Evolutionary conservation across 2,888 invertebrate species (phyloP), one percentile per base, ranked within the genome.

Genomic region (Baccha elongata): DNA sequence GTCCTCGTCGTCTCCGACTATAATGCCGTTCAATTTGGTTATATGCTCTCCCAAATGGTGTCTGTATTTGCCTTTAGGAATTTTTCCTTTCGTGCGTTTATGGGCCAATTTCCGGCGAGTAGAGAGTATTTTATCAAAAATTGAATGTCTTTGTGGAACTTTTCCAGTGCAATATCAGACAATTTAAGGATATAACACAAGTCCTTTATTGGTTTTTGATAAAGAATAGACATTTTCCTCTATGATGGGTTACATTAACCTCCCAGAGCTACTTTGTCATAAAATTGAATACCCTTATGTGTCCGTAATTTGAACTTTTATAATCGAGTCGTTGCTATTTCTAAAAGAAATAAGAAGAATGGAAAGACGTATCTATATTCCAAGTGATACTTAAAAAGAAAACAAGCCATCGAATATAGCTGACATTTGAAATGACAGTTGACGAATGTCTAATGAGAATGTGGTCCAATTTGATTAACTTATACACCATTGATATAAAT

Each of bases 361-460:
- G 8, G 8, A 13, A 50, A 35, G 6, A 15, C 44, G 64, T 40
- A n/a, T n/a, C n/a, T n/a, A n/a, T n/a, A n/a, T 21, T 29, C 1
- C 37, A 17, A 48, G 29, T 68, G 55, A 69, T 69, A 55, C 13
- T 79, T 67, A 26, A n/a, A 62, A 52, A 67, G 58, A 10, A 35
- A n/a, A 46, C 50, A 15, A 35, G 11, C 23, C 35, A 17, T 8
- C n/a, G n/a, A n/a, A n/a, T n/a, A n/a, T n/a, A n/a, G n/a, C 11
- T 64, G 32, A 55, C 62, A 55, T 62, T 55, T 73, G 53, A 23
- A 55, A 58, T 74, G 50, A 58, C 64, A 74, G 21, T 62, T 60
- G 69, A 65, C 42, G 42, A 52, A 42, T 40, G 48, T 17, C 13
- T 65, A 65, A 44, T 72, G 48, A 50, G 8, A 40, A 68, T 55